A percentile compares a stretch with the other conserved stretches of the same genome.
Conservation (phyloP, 2,113 vertebrate species). For the Rhinolophus ferrumequinum region DNA sequence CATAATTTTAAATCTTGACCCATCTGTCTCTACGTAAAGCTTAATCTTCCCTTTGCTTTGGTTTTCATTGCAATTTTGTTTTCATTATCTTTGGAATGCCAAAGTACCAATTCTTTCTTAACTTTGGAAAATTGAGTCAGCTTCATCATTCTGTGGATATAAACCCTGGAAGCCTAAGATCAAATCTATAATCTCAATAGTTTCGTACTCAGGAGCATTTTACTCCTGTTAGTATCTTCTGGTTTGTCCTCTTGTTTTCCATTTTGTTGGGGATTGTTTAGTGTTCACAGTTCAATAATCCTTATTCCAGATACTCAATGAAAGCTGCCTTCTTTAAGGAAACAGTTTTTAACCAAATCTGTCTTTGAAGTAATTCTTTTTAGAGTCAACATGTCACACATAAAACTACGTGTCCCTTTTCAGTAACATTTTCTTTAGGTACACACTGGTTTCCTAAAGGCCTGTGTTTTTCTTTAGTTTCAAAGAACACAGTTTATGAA, state of each 20-base stretch:
- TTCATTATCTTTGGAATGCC: constrained; percentile 7
- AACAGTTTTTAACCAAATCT: neutral
- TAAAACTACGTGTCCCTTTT: neutral
- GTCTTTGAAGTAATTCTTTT: neutral
- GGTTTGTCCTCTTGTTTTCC: neutral
- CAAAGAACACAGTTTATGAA: neutral
- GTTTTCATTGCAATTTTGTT: neutral
- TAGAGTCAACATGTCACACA: neutral
- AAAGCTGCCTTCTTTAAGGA: neutral
- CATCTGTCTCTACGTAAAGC: neutral
- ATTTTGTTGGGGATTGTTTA: neutral
- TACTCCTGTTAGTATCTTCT: neutral
- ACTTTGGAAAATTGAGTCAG: neutral
- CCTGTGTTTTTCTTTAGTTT: neutral
- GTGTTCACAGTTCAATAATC: neutral
- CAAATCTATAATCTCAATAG: neutral
- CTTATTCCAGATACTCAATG: neutral
- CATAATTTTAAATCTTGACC: neutral
- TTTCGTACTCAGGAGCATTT: neutral
- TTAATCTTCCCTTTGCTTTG: neutral
- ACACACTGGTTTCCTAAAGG: neutral
- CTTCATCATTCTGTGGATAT: neutral
- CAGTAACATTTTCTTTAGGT: neutral
- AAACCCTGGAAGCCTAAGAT: neutral
- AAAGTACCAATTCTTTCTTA: neutral